These are phyloP conservation scores for Spodoptera picta DNA, from an alignment of 2,888 invertebrate genomes.

Conservation along the genomic window DNA sequence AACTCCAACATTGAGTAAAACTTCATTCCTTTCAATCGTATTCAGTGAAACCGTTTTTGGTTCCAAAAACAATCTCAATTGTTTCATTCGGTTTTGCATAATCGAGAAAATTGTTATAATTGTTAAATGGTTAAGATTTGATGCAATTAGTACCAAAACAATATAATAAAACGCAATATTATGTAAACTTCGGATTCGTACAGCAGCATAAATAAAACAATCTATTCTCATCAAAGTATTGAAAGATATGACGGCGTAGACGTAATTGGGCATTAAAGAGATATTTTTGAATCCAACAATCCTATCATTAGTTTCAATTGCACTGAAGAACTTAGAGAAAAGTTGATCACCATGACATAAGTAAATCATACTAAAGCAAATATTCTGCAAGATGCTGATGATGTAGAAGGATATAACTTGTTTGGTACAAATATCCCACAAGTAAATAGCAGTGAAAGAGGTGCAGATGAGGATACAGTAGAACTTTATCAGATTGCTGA, in stretches of 20 bases:
- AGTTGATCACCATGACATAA: neutral
- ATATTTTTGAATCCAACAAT: slow-evolving; percentile 17
- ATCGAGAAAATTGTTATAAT: slow-evolving; percentile 3
- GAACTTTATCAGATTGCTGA: slow-evolving; percentile 4
- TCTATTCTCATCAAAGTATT: neutral
- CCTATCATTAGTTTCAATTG: slow-evolving; percentile 8
- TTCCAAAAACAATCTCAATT: slow-evolving; percentile 4
- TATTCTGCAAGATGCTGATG: neutral
- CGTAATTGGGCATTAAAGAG: neutral
- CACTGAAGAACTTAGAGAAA: neutral
- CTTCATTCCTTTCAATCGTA: slow-evolving; percentile 2
- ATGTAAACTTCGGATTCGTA: rapidly evolving
- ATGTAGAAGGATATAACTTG: rapidly evolving
- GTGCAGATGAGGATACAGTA: slow-evolving; percentile 7
- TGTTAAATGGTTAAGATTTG: neutral
- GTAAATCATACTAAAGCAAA: neutral
- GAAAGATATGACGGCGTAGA: neutral
- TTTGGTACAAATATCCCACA: too few relatives aligned
- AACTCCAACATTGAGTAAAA: too few relatives aligned
- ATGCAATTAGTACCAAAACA: neutral
- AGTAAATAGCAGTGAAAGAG: neutral
- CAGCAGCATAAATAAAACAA: rapidly evolving
- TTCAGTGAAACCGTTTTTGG: slow-evolving; percentile 9
- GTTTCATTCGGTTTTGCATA: slow-evolving; percentile 4
- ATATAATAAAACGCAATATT: rapidly evolving